A percentile compares a stretch with the other conserved stretches of the same genome.
Evolutionary conservation across 1,140 invertebrate species (phyloP).

Genomic region (Pectinophora gossypiella): DNA sequence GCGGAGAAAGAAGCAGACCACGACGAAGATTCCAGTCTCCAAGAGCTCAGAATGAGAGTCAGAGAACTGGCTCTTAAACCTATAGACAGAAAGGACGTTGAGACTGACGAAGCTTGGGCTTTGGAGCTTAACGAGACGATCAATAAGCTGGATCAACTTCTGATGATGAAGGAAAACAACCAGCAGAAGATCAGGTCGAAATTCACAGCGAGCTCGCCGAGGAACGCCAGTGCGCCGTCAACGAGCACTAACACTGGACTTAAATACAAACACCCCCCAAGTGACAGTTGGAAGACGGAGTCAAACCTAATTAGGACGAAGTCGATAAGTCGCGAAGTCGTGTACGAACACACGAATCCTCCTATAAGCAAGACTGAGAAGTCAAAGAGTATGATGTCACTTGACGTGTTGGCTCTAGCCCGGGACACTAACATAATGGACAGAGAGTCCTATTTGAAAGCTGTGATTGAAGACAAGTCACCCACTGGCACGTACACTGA

Average conservation of each 20-base stretch:
- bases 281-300: conserved; percentile 37
- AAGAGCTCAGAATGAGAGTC: conserved; percentile 76
- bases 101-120: conserved; percentile 79
- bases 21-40: conserved; percentile 65
- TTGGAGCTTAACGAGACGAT: conserved; percentile 79
- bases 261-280: conserved; percentile 35
- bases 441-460: conserved; percentile 61
- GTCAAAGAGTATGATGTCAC: conserved; percentile 67
- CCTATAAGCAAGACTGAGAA: conserved; percentile 51
- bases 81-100: conserved; percentile 78
- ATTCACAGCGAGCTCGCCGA: conserved; percentile 48
- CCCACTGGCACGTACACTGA: conserved; percentile 65
- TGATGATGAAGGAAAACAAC: conserved; percentile 78
- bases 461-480: conserved; percentile 65
- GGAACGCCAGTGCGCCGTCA: conserved; percentile 53
- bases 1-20: conserved; percentile 44
- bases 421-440: conserved; percentile 59
- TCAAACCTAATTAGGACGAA: conserved; percentile 45
- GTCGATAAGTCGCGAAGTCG: conserved; percentile 50
- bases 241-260: conserved; percentile 43
- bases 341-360: conserved; percentile 42
- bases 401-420: conserved; percentile 58
- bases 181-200: conserved; percentile 61
- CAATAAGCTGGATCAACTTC: conserved; percentile 79
- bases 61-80: conserved; percentile 78